Conservation (phyloP, 2,797 vertebrate genomes). For the Urosaurus nigricauda region DNA sequence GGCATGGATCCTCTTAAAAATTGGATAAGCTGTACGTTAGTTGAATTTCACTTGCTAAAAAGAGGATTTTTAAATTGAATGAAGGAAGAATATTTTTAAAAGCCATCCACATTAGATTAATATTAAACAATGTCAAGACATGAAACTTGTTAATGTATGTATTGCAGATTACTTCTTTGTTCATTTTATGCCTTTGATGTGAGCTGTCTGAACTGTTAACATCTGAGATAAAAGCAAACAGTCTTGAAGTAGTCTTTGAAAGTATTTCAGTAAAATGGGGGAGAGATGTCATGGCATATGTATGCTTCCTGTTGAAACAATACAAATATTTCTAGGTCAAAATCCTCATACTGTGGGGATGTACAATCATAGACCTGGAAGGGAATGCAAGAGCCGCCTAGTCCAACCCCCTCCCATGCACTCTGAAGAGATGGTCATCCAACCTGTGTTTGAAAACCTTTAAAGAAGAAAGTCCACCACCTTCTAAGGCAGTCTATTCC, state of each 20-base stretch:
- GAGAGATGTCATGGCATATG: neutral
- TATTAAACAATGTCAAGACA: neutral
- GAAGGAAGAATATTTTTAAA: neutral
- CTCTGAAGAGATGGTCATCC: no score
- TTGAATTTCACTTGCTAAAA: neutral
- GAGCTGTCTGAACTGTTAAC: neutral
- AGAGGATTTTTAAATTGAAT: neutral
- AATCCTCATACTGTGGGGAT: neutral
- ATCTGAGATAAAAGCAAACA: neutral
- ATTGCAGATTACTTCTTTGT: neutral
- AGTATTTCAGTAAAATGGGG: neutral
- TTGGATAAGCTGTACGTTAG: neutral
- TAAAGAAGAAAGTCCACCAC: no score
- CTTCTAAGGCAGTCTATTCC: no score
- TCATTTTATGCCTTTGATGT: neutral
- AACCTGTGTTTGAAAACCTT: no score
- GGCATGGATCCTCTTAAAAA: slow-evolving; percentile 1
- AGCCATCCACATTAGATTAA: neutral
- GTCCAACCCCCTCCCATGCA: no score
- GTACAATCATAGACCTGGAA: neutral
- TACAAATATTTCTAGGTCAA: neutral
- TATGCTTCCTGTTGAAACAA: neutral
- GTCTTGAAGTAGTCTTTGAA: neutral
- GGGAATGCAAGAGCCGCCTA: no score
- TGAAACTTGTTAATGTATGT: neutral